Conservation (phyloP, 2,888 invertebrate species). For the Synergus gifuensis region DNA sequence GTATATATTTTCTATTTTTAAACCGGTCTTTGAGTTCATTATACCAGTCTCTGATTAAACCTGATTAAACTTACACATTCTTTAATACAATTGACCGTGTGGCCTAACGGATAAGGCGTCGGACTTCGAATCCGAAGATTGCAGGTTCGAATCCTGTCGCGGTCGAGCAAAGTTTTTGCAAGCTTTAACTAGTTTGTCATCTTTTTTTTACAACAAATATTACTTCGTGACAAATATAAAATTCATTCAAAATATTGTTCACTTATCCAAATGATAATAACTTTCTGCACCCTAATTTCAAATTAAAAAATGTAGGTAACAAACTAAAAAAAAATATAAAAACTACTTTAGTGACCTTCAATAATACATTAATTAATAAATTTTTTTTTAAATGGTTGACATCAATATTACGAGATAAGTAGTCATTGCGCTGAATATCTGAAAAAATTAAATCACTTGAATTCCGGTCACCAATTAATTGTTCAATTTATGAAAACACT, state of each 20-base stretch:
- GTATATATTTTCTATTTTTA: no score
- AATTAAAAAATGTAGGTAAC: no score
- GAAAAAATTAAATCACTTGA: not conserved
- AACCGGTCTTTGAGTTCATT: no score
- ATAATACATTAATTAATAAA: not conserved
- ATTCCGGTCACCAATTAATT: not conserved
- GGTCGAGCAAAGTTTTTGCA: constrained; percentile 67
- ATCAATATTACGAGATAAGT: constrained; percentile 16
- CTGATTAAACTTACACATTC: no score
- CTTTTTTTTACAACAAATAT: not conserved
- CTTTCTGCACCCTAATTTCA: no score
- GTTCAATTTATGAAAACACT: not conserved
- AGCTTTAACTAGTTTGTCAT: no score
- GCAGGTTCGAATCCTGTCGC: constrained; percentile 81
- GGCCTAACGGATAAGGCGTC: constrained; percentile 86
- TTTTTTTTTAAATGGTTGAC: no score
- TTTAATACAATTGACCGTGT: constrained; percentile 76
- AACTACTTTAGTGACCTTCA: no score
- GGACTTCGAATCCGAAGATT: constrained; percentile 81
- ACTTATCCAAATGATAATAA: no score
- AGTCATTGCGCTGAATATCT: not conserved
- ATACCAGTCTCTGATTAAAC: no score
- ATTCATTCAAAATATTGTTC: not conserved
- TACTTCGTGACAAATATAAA: not conserved
- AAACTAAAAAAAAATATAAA: no score